These are phyloP conservation scores for Neosilurus hyrtlii DNA, from an alignment of 2,797 vertebrate genomes.

Conservation along the genomic window DNA sequence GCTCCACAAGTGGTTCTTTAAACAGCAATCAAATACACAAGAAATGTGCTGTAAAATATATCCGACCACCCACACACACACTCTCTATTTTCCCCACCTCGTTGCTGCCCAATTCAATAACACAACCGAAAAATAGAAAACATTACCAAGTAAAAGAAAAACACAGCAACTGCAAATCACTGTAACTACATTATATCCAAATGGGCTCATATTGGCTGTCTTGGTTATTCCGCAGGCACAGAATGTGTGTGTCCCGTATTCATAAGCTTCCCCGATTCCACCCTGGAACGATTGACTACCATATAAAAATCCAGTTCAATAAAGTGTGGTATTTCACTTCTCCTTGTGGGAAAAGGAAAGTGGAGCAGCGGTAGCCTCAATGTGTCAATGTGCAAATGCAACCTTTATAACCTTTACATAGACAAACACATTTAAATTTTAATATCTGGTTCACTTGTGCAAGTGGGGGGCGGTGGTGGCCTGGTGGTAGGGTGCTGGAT, in stretches of 20 bases:
- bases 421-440: neutral
- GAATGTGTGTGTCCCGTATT: neutral
- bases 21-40: conserved; percentile 1
- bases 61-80: neutral
- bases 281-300: neutral
- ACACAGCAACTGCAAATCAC: neutral
- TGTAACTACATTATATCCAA: neutral
- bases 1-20: neutral
- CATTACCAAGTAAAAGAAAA: neutral
- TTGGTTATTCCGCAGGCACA: neutral
- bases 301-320: neutral
- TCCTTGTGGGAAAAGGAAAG: conserved; percentile 14
- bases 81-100: neutral
- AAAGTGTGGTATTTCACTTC: conserved; percentile 8
- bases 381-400: conserved; percentile 26
- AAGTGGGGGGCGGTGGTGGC: neutral
- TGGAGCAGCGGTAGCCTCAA: conserved; percentile 13
- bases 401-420: conserved; percentile 22
- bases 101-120: conserved; percentile 5
- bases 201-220: neutral
- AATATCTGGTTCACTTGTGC: neutral
- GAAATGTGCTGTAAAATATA: neutral
- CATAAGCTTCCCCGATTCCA: neutral
- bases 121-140: neutral
- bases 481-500: too few relatives aligned